These are phyloP conservation scores for Brachyopa scutellaris DNA, from an alignment of 2,888 invertebrate genomes.

Conservation along the genomic window DNA sequence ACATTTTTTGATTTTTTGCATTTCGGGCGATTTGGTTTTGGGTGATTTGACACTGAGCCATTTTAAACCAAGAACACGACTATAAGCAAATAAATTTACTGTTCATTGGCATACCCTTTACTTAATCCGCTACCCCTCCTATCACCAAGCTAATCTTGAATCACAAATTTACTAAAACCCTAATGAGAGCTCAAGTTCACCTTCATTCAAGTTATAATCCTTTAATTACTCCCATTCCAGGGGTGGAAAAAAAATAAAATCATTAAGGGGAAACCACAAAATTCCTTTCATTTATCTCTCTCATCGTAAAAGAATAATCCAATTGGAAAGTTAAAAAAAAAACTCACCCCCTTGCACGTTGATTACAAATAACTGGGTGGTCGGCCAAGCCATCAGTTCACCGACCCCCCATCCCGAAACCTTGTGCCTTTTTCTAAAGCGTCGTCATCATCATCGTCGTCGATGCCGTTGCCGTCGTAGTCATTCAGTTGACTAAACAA, in stretches of 20 bases:
- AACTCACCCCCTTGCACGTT: neutral
- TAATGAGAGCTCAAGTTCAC: conserved; percentile 44
- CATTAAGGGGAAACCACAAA: conserved; percentile 35
- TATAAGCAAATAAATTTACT: no score
- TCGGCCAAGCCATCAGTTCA: neutral
- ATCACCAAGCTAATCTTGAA: neutral
- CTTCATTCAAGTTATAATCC: conserved; percentile 54
- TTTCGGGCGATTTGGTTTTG: no score
- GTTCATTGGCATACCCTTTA: conserved; percentile 18
- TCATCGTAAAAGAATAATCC: conserved; percentile 43
- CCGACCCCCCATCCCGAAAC: neutral
- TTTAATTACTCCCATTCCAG: conserved; percentile 43
- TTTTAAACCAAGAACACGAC: no score
- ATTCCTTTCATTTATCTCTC: conserved; percentile 19
- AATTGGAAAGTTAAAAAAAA: conserved; percentile 25
- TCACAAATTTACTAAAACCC: conserved; percentile 25
- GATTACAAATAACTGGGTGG: conserved; percentile 6
- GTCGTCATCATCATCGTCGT: neutral
- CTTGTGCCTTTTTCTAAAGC: conserved; percentile 27
- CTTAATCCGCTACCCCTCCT: neutral
- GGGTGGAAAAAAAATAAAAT: conserved; percentile 1
- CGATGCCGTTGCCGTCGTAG: neutral
- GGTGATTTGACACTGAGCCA: no score
- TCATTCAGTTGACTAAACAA: conserved; percentile 15
- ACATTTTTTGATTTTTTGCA: no score